Evolutionary conservation across 2,888 invertebrate genomes (phyloP).

Genomic region (Calameuta pallipes): DNA sequence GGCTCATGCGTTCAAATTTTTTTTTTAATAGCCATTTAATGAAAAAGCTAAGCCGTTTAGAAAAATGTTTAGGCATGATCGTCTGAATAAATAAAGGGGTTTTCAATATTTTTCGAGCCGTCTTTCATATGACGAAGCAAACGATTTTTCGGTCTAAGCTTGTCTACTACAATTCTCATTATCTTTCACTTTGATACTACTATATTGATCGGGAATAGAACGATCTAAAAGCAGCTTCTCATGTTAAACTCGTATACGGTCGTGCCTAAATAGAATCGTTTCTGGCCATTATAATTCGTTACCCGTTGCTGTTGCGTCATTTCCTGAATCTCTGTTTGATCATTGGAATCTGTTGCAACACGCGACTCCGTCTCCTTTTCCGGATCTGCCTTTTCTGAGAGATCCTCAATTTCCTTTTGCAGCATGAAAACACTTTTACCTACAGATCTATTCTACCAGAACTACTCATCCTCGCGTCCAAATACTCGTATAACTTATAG

Average conservation of each 20-base stretch:
- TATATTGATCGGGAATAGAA: neutral
- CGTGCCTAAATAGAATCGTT: conserved; percentile 1
- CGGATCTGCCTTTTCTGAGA: conserved; percentile 47
- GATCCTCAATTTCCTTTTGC: conserved; percentile 59
- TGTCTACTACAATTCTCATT: neutral
- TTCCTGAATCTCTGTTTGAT: conserved; percentile 50
- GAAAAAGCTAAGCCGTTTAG: neutral
- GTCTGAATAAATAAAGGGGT: neutral
- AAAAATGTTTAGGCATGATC: neutral
- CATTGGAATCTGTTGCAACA: conserved; percentile 50
- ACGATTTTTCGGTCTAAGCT: neutral
- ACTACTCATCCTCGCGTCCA: conserved; percentile 53
- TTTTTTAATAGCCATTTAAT: neutral
- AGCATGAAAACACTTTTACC: conserved; percentile 66
- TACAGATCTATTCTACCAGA: conserved; percentile 64
- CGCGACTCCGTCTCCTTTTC: conserved; percentile 49
- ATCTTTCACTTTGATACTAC: neutral
- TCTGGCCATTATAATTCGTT: conserved; percentile 39
- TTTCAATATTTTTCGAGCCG: neutral
- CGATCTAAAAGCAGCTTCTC: neutral
- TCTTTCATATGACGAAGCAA: neutral
- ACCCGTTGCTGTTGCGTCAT: conserved; percentile 62
- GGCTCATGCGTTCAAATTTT: neutral
- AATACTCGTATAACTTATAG: neutral
- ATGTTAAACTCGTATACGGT: neutral